Percentiles rank a stretch among this genome's conserved stretches.
Conservation (phyloP, 2,888 invertebrate genomes). For the Acanthopleura granulata region DNA sequence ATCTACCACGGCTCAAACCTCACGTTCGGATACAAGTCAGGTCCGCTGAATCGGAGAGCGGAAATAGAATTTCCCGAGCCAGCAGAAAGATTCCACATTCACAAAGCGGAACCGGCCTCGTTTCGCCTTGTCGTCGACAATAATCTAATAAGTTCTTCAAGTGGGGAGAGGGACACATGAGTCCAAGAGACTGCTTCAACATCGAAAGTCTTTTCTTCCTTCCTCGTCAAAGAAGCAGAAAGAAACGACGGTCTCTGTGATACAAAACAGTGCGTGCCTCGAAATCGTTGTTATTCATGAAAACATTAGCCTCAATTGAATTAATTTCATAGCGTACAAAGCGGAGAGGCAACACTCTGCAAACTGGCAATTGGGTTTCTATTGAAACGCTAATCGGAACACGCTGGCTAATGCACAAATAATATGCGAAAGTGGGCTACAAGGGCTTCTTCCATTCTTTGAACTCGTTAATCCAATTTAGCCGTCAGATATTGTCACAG, state of each 20-base stretch:
- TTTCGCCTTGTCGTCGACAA: background rate
- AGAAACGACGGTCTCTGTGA: background rate
- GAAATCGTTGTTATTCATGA: constrained; percentile 18
- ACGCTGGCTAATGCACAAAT: constrained; percentile 9
- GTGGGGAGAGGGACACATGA: too few species aligned
- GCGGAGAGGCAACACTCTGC: constrained; percentile 7
- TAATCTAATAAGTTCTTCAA: constrained; percentile 10
- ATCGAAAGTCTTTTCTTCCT: background rate
- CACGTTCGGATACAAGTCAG: background rate
- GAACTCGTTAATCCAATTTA: constrained; percentile 16
- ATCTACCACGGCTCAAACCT: background rate
- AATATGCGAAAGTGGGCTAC: constrained; percentile 14
- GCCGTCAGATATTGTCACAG: constrained; percentile 12
- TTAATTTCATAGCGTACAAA: constrained; percentile 15
- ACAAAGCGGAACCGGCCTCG: background rate
- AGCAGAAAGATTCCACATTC: constrained; percentile 6
- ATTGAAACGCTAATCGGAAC: constrained; percentile 15
- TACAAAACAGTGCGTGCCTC: background rate
- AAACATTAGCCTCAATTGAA: constrained; percentile 18
- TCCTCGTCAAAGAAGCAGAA: background rate
- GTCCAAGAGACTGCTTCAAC: background rate
- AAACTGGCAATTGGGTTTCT: constrained; percentile 2
- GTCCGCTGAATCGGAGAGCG: background rate
- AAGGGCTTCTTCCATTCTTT: background rate
- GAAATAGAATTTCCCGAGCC: constrained; percentile 14